These are phyloP conservation scores for Macroteleia sp. DNA, from an alignment of 2,888 invertebrate species.

Conservation along the genomic window DNA sequence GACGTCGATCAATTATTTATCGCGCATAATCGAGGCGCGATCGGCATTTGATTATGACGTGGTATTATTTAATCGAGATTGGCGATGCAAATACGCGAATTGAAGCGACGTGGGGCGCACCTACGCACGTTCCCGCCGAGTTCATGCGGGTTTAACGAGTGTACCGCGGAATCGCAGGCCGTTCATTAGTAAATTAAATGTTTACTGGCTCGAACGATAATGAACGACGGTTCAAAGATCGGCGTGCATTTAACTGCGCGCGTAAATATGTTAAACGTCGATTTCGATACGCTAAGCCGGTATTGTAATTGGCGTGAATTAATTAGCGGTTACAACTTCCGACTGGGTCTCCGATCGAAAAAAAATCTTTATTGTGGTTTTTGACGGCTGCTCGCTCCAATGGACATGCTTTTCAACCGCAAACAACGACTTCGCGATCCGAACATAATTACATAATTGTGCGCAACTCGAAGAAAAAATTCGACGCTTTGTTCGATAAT, in stretches of 20 bases:
- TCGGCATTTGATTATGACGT: constrained; percentile 16
- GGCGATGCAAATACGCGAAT: constrained; percentile 19
- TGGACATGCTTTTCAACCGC: background rate
- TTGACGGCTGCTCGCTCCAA: background rate
- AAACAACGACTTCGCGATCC: background rate
- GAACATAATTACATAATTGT: background rate
- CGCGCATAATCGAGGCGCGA: constrained; percentile 15
- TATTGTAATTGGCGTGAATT: constrained; percentile 39
- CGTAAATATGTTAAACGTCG: constrained; percentile 17
- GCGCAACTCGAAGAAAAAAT: constrained; percentile 1
- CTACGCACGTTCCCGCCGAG: constrained; percentile 28
- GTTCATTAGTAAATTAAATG: constrained; percentile 60
- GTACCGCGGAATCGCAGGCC: constrained; percentile 23
- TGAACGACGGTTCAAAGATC: constrained; percentile 49
- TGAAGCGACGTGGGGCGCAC: constrained; percentile 9
- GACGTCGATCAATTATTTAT: constrained; percentile 15
- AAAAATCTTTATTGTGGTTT: background rate
- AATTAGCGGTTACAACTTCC: constrained; percentile 36
- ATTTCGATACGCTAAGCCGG: constrained; percentile 14
- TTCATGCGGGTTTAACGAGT: constrained; percentile 24
- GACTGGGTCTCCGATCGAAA: background rate
- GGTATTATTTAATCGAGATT: constrained; percentile 18
- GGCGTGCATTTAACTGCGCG: constrained; percentile 13
- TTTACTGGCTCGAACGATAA: constrained; percentile 46
- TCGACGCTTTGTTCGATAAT: background rate